Conservation (phyloP, 2,113 vertebrate species). For the Sciurus niger region DNA sequence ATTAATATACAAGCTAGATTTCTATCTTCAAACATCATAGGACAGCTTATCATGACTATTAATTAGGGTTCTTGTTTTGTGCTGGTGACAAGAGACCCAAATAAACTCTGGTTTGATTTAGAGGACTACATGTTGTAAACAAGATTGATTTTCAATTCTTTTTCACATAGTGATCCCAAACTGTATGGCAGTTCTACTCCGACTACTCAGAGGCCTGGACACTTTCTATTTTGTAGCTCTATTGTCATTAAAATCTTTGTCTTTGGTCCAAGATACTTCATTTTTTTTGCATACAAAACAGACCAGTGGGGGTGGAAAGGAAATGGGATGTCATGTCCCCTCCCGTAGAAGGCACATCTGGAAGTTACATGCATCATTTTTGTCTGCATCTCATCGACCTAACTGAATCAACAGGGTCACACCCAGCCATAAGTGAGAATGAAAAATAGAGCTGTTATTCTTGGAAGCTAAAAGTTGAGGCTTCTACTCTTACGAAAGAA, state of each 20-base stretch:
- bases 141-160: background rate
- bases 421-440: background rate
- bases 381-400: background rate
- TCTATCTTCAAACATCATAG: background rate
- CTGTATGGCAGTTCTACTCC: background rate
- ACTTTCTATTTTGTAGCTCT: background rate
- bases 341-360: background rate
- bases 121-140: background rate
- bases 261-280: background rate
- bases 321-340: background rate
- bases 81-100: background rate
- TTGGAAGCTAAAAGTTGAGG: background rate
- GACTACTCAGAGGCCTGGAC: background rate
- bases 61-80: background rate
- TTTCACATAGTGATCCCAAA: background rate
- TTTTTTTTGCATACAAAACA: background rate
- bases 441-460: background rate
- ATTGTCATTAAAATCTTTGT: background rate
- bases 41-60: background rate
- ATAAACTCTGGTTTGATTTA: background rate
- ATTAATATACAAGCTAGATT: background rate
- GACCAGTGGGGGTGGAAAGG: background rate
- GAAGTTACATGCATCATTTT: background rate
- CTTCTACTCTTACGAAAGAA: background rate
- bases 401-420: background rate